A percentile compares a stretch with the other conserved stretches of the same genome.
Evolutionary conservation across 2,113 vertebrate genomes (phyloP).

Genomic region (Nansenia antarctica): DNA sequence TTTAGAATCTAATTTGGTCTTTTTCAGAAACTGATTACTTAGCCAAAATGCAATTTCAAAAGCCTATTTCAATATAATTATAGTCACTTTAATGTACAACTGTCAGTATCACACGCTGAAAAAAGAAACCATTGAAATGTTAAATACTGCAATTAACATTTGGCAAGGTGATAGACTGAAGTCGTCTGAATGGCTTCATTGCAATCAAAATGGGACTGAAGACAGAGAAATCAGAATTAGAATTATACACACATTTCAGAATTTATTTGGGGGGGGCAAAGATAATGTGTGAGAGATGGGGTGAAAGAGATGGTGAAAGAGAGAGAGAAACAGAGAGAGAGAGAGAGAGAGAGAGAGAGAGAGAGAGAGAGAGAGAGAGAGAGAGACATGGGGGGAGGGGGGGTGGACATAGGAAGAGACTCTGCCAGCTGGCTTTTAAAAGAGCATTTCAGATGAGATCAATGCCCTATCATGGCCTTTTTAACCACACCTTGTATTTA

Average conservation of each 20-base stretch:
- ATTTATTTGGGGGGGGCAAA: background rate
- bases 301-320: background rate
- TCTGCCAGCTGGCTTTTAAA: too few relatives aligned
- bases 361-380: background rate
- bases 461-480: background rate
- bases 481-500: background rate
- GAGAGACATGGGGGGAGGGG: background rate
- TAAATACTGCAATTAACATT: conserved; percentile 23
- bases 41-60: conserved; percentile 2
- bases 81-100: conserved; percentile 5
- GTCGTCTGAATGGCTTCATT: background rate
- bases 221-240: background rate
- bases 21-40: conserved; percentile 6
- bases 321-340: conserved; percentile 1
- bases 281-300: background rate
- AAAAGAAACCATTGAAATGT: conserved; percentile 16
- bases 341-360: background rate
- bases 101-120: background rate
- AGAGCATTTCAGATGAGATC: background rate
- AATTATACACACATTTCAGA: background rate
- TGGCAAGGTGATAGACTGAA: background rate
- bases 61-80: conserved; percentile 11
- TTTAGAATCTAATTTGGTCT: conserved; percentile 23
- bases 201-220: background rate
- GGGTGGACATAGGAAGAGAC: too few relatives aligned